These are phyloP conservation scores for cat (Felis catus) DNA, from an alignment of 2,113 vertebrate species.

Conservation along the genomic window F.catus_Fca126_mat1.0 CM031411.1:5155501-5156000, in stretches of 20 bases:
- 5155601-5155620: not conserved
- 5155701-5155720: not conserved
- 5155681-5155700: fast-evolving
- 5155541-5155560: not conserved
- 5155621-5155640: not conserved
- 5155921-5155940: not conserved
- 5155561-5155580: not conserved
- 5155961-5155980: not conserved
- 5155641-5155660: not conserved
- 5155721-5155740: not conserved
- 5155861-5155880: not conserved
- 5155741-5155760: not conserved
- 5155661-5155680: not conserved
- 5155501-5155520: not conserved
- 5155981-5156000: not conserved
- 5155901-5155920: not conserved
- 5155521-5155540: fast-evolving
- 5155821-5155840: not conserved
- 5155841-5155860: not conserved
- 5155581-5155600: not conserved
- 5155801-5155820: not conserved
- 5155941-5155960: not conserved
- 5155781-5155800: not conserved
- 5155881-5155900: not conserved
- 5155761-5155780: not conserved